Percentiles rank a stretch among this genome's conserved stretches.
Conservation (phyloP, 2,113 vertebrate genomes). For the Gasterosteus aculeatus region DNA sequence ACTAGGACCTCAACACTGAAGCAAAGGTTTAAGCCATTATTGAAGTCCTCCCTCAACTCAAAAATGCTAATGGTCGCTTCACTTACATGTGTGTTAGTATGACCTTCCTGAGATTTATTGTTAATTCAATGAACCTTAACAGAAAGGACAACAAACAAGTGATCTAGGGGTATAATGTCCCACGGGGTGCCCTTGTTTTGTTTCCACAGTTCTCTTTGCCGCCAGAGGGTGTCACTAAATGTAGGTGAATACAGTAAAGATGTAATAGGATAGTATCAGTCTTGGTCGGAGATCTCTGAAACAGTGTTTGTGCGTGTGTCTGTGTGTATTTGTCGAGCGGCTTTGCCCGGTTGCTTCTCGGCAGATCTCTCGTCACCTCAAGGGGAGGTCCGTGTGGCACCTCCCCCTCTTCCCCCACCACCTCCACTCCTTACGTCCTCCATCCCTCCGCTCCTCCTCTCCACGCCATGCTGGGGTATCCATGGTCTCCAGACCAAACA, state of each 20-base stretch:
- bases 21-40: neutral
- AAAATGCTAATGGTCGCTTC: neutral
- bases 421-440: conserved; percentile 20
- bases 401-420: neutral
- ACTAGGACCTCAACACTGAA: neutral
- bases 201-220: conserved; percentile 36
- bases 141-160: neutral
- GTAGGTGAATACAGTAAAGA: conserved; percentile 27
- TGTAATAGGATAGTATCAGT: neutral
- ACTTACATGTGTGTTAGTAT: neutral
- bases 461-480: conserved; percentile 71
- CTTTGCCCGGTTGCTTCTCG: conserved; percentile 62
- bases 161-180: neutral
- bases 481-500: conserved; percentile 75
- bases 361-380: conserved; percentile 74
- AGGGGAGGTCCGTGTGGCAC: conserved; percentile 71
- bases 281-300: neutral
- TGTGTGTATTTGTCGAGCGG: conserved; percentile 68
- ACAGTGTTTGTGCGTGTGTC: neutral
- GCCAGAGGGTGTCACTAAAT: conserved; percentile 77
- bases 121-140: neutral
- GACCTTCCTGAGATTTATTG: neutral
- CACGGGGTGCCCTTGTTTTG: neutral
- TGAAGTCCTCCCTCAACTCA: neutral
- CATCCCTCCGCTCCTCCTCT: conserved; percentile 40